These are phyloP conservation scores for Sphenopsis melanotis DNA, from an alignment of 2,797 vertebrate species.

Conservation along the genomic window DNA sequence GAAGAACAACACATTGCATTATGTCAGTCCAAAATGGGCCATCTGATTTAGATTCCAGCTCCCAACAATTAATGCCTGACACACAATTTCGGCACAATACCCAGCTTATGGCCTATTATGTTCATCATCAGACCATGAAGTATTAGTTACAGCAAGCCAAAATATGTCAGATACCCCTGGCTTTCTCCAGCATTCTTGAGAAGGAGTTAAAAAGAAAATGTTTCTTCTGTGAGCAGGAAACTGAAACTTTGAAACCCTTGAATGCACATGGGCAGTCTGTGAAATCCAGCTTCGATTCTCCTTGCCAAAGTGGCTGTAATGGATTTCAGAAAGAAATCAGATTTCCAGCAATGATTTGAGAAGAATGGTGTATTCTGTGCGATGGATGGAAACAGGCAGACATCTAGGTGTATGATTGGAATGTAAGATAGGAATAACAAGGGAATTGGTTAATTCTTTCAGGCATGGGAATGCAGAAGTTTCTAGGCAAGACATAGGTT, in stretches of 20 bases:
- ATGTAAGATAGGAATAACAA: background rate
- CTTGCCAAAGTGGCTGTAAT: slow-evolving; percentile 14
- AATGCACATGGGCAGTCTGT: background rate
- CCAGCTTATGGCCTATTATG: background rate
- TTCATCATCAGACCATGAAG: slow-evolving; percentile 66
- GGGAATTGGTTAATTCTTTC: background rate
- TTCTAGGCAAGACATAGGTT: background rate
- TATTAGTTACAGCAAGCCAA: slow-evolving; percentile 51
- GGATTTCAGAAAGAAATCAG: slow-evolving; percentile 11
- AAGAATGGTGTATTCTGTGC: background rate
- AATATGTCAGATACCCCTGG: slow-evolving; percentile 39
- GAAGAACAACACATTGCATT: background rate
- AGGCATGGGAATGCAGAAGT: background rate
- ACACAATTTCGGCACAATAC: background rate
- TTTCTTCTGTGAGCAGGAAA: slow-evolving; percentile 16
- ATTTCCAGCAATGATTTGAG: background rate
- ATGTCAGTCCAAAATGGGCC: background rate
- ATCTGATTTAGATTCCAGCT: slow-evolving; percentile 37
- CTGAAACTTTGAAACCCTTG: slow-evolving; percentile 25
- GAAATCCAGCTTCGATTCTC: background rate
- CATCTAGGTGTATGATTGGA: background rate
- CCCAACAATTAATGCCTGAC: slow-evolving; percentile 26
- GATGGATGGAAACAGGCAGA: background rate
- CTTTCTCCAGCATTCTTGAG: slow-evolving; percentile 20
- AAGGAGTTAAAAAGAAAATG: slow-evolving; percentile 6